phyloP scores from a whole-genome alignment of 1,140 invertebrate genomes.

The Chymomyza costata region DNA sequence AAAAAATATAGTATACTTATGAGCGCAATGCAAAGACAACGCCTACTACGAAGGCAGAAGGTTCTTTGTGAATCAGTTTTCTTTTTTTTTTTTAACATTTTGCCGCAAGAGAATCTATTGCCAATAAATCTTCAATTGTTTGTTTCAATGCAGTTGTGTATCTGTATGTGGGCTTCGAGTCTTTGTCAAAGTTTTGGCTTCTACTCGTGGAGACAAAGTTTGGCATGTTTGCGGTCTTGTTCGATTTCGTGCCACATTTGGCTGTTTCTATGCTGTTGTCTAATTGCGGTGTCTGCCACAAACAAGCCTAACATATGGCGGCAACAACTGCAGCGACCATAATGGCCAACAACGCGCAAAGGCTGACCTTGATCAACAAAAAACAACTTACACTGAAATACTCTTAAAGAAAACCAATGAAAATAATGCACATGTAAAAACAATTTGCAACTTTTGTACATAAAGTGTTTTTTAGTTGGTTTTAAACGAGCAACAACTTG shows the following conservation, averaged over 20 bases:
- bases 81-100: not conserved
- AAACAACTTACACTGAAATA: slow-evolving; percentile 2
- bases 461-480: slow-evolving; percentile 37
- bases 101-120: slow-evolving; percentile 28
- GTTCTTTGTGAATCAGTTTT: slow-evolving; percentile 19
- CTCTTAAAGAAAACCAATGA: no score
- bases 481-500: slow-evolving; percentile 26
- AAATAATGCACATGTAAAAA: no score
- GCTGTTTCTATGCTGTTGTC: slow-evolving; percentile 13
- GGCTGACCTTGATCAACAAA: slow-evolving; percentile 41
- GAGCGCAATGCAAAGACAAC: not conserved
- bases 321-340: slow-evolving; percentile 7
- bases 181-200: slow-evolving; percentile 5
- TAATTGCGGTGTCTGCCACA: slow-evolving; percentile 56
- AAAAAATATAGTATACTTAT: slow-evolving; percentile 51
- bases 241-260: slow-evolving; percentile 49
- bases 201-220: slow-evolving; percentile 15
- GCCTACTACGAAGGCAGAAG: slow-evolving; percentile 17
- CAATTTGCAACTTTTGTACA: slow-evolving; percentile 17
- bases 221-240: slow-evolving; percentile 6
- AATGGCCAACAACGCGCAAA: no score
- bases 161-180: slow-evolving; percentile 4
- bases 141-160: slow-evolving; percentile 23
- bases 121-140: slow-evolving; percentile 61
- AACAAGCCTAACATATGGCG: slow-evolving; percentile 27